Evolutionary conservation across 2,888 invertebrate species (phyloP).

Genomic region (Entomobrya proxima): DNA sequence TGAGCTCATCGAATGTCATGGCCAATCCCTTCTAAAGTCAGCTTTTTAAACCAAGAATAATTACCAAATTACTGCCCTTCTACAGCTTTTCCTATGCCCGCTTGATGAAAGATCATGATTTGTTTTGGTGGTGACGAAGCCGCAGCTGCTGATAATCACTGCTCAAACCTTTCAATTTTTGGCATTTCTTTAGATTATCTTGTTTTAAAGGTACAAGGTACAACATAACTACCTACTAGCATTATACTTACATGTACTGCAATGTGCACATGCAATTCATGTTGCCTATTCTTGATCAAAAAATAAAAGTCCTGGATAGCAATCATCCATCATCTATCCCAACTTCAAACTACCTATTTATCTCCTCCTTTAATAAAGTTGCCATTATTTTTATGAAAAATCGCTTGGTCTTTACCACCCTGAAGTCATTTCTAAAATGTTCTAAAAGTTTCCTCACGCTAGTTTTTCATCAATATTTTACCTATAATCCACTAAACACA

Average conservation of each 20-base stretch:
- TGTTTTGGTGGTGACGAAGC: background rate
- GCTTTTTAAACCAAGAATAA: background rate
- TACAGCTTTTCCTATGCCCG: background rate
- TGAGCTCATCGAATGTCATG: constrained; percentile 15
- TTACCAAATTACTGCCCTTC: background rate
- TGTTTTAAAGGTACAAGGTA: no score
- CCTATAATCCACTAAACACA: no score
- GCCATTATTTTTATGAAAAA: background rate
- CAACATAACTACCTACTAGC: background rate
- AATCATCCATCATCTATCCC: background rate
- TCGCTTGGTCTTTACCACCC: background rate
- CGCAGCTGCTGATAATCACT: background rate
- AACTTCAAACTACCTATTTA: background rate
- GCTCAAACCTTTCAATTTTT: background rate
- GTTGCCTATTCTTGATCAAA: background rate
- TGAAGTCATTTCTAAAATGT: background rate
- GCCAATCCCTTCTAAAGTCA: constrained; percentile 24
- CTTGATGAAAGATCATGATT: background rate
- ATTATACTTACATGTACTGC: background rate
- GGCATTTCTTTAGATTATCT: no score
- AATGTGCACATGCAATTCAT: no score
- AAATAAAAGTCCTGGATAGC: background rate
- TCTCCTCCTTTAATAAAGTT: background rate
- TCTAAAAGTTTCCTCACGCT: background rate
- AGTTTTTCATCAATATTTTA: no score